Evolutionary conservation across 2,888 invertebrate genomes (phyloP).

Genomic region (Phaedon cochleariae): DNA sequence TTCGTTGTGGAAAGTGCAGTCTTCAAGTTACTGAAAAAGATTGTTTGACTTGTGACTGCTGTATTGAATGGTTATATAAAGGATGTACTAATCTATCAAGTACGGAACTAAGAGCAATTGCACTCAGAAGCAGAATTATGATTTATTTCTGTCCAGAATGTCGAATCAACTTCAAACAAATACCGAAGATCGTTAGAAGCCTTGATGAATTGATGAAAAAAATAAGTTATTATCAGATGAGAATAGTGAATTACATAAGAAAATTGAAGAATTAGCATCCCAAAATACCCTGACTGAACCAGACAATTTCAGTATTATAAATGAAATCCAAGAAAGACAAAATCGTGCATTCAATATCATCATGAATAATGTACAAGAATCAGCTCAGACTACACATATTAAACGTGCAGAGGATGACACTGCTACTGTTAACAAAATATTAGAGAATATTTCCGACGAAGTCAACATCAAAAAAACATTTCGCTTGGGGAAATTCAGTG

Average conservation of each 20-base stretch:
- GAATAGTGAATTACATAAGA: background rate
- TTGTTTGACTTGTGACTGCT: background rate
- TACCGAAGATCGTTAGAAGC: background rate
- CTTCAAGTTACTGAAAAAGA: background rate
- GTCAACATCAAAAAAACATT: background rate
- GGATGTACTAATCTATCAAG: background rate
- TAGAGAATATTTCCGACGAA: background rate
- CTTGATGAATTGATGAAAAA: too few relatives aligned
- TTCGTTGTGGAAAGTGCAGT: background rate
- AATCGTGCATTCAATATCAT: background rate
- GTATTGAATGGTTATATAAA: too few relatives aligned
- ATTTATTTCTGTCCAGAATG: background rate
- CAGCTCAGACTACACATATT: background rate
- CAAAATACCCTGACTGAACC: background rate
- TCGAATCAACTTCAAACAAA: background rate
- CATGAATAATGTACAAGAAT: background rate
- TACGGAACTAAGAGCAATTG: background rate
- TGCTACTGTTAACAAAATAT: background rate
- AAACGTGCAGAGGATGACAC: background rate
- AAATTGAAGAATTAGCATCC: background rate
- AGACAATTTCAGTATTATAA: too few relatives aligned
- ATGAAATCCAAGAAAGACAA: background rate
- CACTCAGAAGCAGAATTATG: background rate
- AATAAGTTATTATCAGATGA: background rate
- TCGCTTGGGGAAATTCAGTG: background rate